Percentiles rank a stretch among this genome's conserved stretches.
Conservation (phyloP, 1,140 invertebrate genomes). For the Aphelenchoides besseyi region DNA sequence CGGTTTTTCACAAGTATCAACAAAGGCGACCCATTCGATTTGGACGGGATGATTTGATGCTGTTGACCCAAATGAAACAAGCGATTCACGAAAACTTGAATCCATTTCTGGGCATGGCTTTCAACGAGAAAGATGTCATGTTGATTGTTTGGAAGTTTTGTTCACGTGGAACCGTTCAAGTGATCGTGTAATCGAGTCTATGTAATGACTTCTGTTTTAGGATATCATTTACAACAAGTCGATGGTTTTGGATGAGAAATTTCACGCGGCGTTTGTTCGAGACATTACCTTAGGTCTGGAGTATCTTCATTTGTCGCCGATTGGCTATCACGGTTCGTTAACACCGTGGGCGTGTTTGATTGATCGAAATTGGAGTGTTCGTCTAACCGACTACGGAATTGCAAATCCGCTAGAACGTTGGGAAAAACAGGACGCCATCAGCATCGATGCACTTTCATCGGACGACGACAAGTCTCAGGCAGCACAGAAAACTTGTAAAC, state of each 20-base stretch:
- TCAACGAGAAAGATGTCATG: constrained; percentile 62
- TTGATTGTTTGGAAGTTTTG: constrained; percentile 61
- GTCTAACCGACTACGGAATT: constrained; percentile 59
- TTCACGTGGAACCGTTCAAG: constrained; percentile 57
- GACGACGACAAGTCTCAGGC: constrained; percentile 58
- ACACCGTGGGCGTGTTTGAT: constrained; percentile 60
- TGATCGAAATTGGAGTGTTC: constrained; percentile 61
- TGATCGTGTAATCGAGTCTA: constrained; percentile 8
- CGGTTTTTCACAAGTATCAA: constrained; percentile 53
- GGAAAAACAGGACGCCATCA: constrained; percentile 50
- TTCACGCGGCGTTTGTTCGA: constrained; percentile 59
- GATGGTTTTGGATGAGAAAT: constrained; percentile 57
- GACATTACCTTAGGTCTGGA: constrained; percentile 60
- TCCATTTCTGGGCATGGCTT: constrained; percentile 59
- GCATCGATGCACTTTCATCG: constrained; percentile 28
- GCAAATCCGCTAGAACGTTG: constrained; percentile 59
- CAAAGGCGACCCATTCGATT: constrained; percentile 58
- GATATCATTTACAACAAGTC: constrained; percentile 61
- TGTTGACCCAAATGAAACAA: constrained; percentile 58
- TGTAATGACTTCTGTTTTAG: constrained; percentile 23
- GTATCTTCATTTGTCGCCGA: constrained; percentile 59
- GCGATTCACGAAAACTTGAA: constrained; percentile 60
- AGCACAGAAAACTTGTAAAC: constrained; percentile 46
- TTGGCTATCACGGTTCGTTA: constrained; percentile 59
- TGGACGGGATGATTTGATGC: constrained; percentile 46